These are phyloP conservation scores for Dryocosmus kuriphilus DNA, from an alignment of 2,888 invertebrate species.

Conservation along the genomic window DNA sequence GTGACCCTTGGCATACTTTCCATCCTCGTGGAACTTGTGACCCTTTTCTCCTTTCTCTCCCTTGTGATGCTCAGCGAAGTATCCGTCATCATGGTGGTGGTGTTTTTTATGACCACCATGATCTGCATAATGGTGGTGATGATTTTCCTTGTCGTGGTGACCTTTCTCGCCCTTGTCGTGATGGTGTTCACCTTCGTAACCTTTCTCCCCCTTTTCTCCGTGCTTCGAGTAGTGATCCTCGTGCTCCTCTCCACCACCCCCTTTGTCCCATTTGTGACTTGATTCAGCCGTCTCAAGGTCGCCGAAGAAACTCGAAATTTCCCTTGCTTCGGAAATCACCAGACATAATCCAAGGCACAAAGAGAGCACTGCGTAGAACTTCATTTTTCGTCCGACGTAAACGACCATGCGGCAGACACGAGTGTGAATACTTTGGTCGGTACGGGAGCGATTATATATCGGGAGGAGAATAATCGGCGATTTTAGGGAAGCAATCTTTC, in stretches of 20 bases:
- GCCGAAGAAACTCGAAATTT: conserved; percentile 75
- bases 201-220: conserved; percentile 89
- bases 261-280: conserved; percentile 80
- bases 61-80: conserved; percentile 84
- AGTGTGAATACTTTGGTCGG: conserved; percentile 62
- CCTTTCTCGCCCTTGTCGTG: conserved; percentile 85
- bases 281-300: conserved; percentile 54
- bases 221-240: conserved; percentile 84
- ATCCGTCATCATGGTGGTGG: conserved; percentile 82
- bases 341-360: conserved; percentile 44
- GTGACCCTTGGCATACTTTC: conserved; percentile 87
- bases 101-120: conserved; percentile 83
- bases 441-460: conserved; percentile 70
- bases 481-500: conserved; percentile 67
- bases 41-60: conserved; percentile 85
- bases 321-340: conserved; percentile 77
- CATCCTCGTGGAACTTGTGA: conserved; percentile 83
- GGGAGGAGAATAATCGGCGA: conserved; percentile 64
- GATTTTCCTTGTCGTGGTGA: conserved; percentile 82
- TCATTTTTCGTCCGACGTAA: conserved; percentile 44
- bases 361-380: conserved; percentile 2
- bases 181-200: conserved; percentile 85
- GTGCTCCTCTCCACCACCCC: conserved; percentile 86
- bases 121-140: conserved; percentile 82
- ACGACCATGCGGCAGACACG: conserved; percentile 56